Percentiles rank a stretch among this genome's conserved stretches.
Conservation (phyloP, 2,797 vertebrate species). For the Lepus oiostolus region DNA sequence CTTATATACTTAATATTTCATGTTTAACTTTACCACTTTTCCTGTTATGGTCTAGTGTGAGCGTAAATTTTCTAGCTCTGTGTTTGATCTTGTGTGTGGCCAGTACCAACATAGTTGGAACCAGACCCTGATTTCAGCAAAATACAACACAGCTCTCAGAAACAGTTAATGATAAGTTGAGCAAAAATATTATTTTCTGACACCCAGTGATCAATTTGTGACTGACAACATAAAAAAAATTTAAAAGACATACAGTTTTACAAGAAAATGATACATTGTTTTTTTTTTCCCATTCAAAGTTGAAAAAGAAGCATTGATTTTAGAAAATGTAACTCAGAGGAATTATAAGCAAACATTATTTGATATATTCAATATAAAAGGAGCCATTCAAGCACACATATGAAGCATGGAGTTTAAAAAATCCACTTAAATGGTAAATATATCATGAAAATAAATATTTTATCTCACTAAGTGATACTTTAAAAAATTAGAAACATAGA, state of each 20-base stretch:
- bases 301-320: constrained; percentile 21
- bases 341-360: constrained; percentile 61
- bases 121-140: constrained; percentile 65
- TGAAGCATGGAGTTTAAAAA: background rate
- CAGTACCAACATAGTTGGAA: constrained; percentile 37
- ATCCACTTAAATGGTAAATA: constrained; percentile 53
- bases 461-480: constrained; percentile 57
- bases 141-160: constrained; percentile 75
- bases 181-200: constrained; percentile 76
- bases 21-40: constrained; percentile 73
- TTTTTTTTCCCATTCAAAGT: constrained; percentile 6
- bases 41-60: constrained; percentile 58
- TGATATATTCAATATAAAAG: constrained; percentile 61
- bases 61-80: constrained; percentile 81
- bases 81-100: constrained; percentile 83
- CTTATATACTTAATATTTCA: constrained; percentile 65
- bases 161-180: constrained; percentile 66
- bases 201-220: constrained; percentile 29
- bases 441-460: constrained; percentile 35
- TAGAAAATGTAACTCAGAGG: background rate
- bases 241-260: constrained; percentile 26
- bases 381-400: constrained; percentile 43
- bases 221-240: constrained; percentile 62
- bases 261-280: background rate
- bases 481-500: constrained; percentile 70